Conservation (phyloP, 2,113 vertebrate species). For the Halichoeres trimaculatus region DNA sequence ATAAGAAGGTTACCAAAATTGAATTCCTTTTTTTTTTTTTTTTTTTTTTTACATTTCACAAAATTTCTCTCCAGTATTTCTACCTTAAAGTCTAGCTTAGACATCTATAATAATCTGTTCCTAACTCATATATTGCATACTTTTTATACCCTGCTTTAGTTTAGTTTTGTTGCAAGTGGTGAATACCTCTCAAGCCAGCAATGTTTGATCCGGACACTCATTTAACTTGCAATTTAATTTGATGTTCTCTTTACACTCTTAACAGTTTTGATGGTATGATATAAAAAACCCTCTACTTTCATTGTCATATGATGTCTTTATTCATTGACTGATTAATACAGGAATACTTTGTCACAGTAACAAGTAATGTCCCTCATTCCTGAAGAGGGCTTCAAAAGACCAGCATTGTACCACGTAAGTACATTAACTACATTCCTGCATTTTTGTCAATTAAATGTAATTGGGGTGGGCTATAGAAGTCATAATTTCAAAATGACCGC, state of each 20-base stretch:
- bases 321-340: not conserved
- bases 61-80: no score
- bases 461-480: not conserved
- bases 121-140: no score
- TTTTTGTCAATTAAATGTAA: conserved; percentile 12
- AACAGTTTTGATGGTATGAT: no score
- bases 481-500: conserved; percentile 28
- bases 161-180: no score
- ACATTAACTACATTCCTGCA: conserved; percentile 4
- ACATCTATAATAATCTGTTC: no score
- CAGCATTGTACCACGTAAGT: not conserved
- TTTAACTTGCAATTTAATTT: not conserved
- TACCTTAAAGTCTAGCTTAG: no score
- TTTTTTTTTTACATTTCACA: no score
- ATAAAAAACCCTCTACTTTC: not conserved
- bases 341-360: not conserved
- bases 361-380: not conserved
- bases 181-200: no score
- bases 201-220: no score
- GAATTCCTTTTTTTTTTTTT: not conserved
- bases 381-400: not conserved
- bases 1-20: no score
- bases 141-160: no score
- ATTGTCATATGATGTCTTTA: not conserved
- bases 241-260: not conserved